Evolutionary conservation across 53 echinoderm and acorn worm genomes (phyloP).

Genomic region (Antedon mediterranea): DNA sequence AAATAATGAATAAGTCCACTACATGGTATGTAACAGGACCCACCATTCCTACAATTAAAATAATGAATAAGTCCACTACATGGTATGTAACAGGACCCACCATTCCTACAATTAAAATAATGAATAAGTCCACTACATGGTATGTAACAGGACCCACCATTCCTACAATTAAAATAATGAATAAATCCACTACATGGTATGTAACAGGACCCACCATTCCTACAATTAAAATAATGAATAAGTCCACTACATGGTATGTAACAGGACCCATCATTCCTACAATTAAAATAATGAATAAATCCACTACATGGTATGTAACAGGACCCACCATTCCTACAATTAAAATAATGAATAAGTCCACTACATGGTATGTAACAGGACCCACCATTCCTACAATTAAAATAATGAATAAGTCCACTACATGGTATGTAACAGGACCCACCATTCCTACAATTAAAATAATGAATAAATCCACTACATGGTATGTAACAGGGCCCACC

Average conservation of each 20-base stretch:
- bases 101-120: constrained; percentile 14
- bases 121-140: constrained; percentile 43
- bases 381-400: constrained; percentile 20
- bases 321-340: constrained; percentile 23
- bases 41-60: constrained; percentile 17
- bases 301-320: constrained; percentile 52
- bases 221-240: constrained; percentile 2
- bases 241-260: constrained; percentile 43
- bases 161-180: constrained; percentile 12
- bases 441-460: constrained; percentile 15
- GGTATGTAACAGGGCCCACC: constrained; percentile 33
- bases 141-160: constrained; percentile 33
- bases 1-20: constrained; percentile 19
- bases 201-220: constrained; percentile 41
- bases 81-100: constrained; percentile 32
- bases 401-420: constrained; percentile 23
- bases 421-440: constrained; percentile 43
- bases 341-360: constrained; percentile 17
- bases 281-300: not conserved
- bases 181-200: constrained; percentile 38
- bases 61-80: constrained; percentile 40
- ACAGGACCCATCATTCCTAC: constrained; percentile 36
- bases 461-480: constrained; percentile 40
- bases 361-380: constrained; percentile 43
- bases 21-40: constrained; percentile 44